Evolutionary conservation across 2,888 invertebrate species (phyloP).

Genomic region (Hoplodrina blanda): DNA sequence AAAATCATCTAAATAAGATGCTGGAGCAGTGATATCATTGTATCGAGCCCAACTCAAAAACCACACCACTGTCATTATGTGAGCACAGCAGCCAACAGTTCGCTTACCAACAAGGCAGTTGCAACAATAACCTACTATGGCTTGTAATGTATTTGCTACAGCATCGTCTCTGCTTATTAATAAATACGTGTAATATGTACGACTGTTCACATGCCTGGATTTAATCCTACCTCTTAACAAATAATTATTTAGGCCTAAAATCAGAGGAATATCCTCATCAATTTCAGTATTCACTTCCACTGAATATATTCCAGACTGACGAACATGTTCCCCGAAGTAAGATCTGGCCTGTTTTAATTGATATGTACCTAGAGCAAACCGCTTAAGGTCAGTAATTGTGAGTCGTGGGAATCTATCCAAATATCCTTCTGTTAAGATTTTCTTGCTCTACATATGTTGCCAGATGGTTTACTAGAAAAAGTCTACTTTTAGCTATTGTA

Average conservation of each 20-base stretch:
- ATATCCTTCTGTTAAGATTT: neutral
- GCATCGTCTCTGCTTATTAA: no score
- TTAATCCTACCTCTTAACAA: neutral
- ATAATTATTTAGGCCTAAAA: no score
- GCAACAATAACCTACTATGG: no score
- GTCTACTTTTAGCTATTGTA: neutral
- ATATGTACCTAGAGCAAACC: neutral
- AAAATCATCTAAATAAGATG: no score
- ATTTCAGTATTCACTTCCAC: constrained; percentile 8
- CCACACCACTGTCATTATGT: no score
- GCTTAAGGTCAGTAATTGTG: neutral
- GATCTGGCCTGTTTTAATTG: constrained; percentile 7
- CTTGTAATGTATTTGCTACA: no score
- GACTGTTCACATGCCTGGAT: neutral
- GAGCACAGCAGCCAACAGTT: no score
- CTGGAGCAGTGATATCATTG: no score
- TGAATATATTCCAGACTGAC: neutral
- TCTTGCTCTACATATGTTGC: neutral
- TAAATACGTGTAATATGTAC: no score
- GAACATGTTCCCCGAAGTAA: constrained; percentile 4
- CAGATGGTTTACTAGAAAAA: neutral
- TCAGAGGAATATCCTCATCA: constrained; percentile 1
- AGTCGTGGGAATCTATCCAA: constrained; percentile 5
- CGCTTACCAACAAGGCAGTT: no score
- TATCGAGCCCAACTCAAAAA: no score